Percentiles rank a stretch among this genome's conserved stretches.
Evolutionary conservation across 2,797 vertebrate genomes (phyloP).

Genomic region (Silurus aristotelis): DNA sequence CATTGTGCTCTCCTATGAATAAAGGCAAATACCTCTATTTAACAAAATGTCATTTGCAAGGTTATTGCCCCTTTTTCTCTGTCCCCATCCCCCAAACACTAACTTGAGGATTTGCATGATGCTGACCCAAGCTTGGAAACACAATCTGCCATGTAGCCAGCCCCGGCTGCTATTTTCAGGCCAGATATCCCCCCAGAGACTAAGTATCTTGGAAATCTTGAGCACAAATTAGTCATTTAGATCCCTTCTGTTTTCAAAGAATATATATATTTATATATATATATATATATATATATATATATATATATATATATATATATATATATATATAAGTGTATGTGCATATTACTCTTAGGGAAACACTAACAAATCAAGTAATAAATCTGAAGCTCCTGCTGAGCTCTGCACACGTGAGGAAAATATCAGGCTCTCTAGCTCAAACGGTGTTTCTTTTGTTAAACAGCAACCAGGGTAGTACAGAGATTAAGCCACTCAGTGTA

Average conservation of each 20-base stretch:
- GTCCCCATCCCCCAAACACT: constrained; percentile 61
- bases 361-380: constrained; percentile 48
- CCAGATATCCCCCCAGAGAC: constrained; percentile 59
- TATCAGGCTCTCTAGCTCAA: constrained; percentile 22
- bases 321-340: constrained; percentile 13
- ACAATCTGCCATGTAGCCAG: constrained; percentile 68
- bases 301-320: constrained; percentile 55
- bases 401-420: constrained; percentile 33
- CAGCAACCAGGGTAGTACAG: background rate
- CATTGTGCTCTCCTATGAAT: constrained; percentile 61
- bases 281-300: constrained; percentile 56
- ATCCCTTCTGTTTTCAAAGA: constrained; percentile 64
- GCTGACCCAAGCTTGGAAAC: constrained; percentile 79
- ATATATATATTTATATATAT: constrained; percentile 56
- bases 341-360: constrained; percentile 30
- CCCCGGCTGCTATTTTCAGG: constrained; percentile 67
- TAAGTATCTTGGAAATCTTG: constrained; percentile 68
- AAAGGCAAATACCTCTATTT: constrained; percentile 74
- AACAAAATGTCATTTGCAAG: constrained; percentile 78
- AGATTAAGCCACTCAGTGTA: constrained; percentile 23
- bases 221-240: constrained; percentile 67
- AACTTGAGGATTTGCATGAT: constrained; percentile 73
- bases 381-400: constrained; percentile 36
- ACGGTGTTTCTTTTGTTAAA: constrained; percentile 14
- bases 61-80: constrained; percentile 67